Percentiles rank a stretch among this genome's conserved stretches.
Conservation (phyloP, 2,888 invertebrate species). For the Oscheius sp. region DNA sequence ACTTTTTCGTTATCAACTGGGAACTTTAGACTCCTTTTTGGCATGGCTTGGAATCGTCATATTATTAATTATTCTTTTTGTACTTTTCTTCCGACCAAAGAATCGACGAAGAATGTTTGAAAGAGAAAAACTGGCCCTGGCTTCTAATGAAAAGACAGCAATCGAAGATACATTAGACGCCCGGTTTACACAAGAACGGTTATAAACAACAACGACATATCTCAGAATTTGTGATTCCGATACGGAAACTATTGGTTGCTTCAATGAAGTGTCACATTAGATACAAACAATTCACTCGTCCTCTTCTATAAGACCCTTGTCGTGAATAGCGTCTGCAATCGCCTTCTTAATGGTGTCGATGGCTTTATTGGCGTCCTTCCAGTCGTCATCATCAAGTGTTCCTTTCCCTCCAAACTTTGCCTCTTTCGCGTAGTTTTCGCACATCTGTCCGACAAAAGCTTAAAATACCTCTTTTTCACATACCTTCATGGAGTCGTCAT, state of each 20-base stretch:
- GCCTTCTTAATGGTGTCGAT: slow-evolving; percentile 52
- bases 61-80: slow-evolving; percentile 44
- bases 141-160: slow-evolving; percentile 1
- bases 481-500: slow-evolving; percentile 57
- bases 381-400: slow-evolving; percentile 50
- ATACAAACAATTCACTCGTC: slow-evolving; percentile 26
- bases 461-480: background rate
- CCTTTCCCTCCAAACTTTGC: slow-evolving; percentile 55
- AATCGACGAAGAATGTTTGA: slow-evolving; percentile 62
- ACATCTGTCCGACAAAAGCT: slow-evolving; percentile 43
- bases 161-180: background rate
- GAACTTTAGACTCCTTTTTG: slow-evolving; percentile 53
- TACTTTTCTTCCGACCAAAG: slow-evolving; percentile 56
- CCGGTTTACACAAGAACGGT: background rate
- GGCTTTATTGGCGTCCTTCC: slow-evolving; percentile 51
- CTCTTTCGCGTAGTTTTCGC: slow-evolving; percentile 52
- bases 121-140: slow-evolving; percentile 15
- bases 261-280: slow-evolving; percentile 12
- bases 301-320: slow-evolving; percentile 43
- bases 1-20: too few species aligned
- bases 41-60: slow-evolving; percentile 55
- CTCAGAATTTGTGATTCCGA: slow-evolving; percentile 5
- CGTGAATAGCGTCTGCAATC: slow-evolving; percentile 46
- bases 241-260: slow-evolving; percentile 2
- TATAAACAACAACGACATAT: background rate